Evolutionary conservation across 2,888 invertebrate genomes (phyloP).

Genomic region (Rhogogaster chlorosoma): DNA sequence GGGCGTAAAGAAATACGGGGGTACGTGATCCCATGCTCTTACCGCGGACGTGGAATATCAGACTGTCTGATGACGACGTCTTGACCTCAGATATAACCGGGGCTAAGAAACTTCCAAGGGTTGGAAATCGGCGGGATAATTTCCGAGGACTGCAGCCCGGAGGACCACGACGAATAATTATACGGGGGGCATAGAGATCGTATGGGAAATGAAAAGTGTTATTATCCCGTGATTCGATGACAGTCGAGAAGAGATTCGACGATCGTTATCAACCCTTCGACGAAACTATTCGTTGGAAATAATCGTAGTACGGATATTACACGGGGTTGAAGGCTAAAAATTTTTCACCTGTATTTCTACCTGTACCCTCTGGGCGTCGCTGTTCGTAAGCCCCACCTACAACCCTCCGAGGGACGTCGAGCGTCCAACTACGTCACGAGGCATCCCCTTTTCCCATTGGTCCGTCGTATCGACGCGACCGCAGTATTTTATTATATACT

Average conservation of each 20-base stretch:
- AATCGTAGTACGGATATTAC: no score
- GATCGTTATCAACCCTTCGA: no score
- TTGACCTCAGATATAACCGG: constrained; percentile 59
- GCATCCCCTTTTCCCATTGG: constrained; percentile 72
- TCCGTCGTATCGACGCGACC: constrained; percentile 69
- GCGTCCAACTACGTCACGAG: constrained; percentile 74
- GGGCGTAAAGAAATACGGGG: constrained; percentile 66
- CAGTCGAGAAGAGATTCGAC: no score
- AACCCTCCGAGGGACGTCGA: constrained; percentile 71
- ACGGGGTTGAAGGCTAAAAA: no score
- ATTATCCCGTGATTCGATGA: no score
- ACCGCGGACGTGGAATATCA: constrained; percentile 69
- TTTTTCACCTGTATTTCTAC: constrained; percentile 67
- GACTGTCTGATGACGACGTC: constrained; percentile 52
- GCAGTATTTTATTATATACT: constrained; percentile 74
- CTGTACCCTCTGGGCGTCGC: constrained; percentile 74
- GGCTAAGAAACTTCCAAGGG: background rate
- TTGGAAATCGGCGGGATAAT: background rate
- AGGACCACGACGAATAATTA: no score
- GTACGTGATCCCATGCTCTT: constrained; percentile 68
- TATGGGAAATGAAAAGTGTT: no score
- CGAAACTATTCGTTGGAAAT: no score
- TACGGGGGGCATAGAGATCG: no score
- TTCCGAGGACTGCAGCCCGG: background rate
- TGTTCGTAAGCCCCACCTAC: constrained; percentile 74